Percentiles rank a stretch among this genome's conserved stretches.
Conservation (phyloP, 2,888 invertebrate genomes). For the Perdita meconis region DNA sequence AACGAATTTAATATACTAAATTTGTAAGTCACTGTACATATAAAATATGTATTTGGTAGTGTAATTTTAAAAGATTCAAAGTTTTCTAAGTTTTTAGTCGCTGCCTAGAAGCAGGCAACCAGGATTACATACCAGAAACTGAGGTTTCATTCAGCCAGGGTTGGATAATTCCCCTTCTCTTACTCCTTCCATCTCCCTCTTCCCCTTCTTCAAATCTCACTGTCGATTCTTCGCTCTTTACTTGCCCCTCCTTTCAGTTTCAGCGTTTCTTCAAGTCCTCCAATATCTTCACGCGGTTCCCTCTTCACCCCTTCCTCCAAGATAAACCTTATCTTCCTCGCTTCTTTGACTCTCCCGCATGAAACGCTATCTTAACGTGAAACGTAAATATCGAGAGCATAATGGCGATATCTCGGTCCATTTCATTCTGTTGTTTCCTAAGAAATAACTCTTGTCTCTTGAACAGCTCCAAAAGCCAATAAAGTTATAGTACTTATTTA, state of each 20-base stretch:
- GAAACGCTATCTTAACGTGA: not conserved
- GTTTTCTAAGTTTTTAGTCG: no score
- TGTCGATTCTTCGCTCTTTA: not conserved
- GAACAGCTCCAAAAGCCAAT: no score
- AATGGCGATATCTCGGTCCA: not conserved
- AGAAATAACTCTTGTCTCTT: not conserved
- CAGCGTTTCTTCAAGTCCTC: not conserved
- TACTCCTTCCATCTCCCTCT: not conserved
- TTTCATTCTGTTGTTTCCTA: not conserved
- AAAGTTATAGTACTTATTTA: no score
- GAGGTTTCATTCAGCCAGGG: no score
- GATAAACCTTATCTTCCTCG: not conserved
- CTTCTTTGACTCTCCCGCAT: not conserved
- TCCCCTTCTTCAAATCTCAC: not conserved
- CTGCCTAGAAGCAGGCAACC: no score
- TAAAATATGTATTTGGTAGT: no score
- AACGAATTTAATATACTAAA: no score
- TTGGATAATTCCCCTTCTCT: not conserved
- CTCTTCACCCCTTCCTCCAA: not conserved
- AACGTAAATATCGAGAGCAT: not conserved
- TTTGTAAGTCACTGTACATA: no score
- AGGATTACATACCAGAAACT: no score
- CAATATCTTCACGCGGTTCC: constrained; percentile 7
- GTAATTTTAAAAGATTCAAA: no score
- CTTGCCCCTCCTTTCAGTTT: not conserved